Conservation (phyloP, 2,888 invertebrate species). For the Drosophila neonasuta region DNA sequence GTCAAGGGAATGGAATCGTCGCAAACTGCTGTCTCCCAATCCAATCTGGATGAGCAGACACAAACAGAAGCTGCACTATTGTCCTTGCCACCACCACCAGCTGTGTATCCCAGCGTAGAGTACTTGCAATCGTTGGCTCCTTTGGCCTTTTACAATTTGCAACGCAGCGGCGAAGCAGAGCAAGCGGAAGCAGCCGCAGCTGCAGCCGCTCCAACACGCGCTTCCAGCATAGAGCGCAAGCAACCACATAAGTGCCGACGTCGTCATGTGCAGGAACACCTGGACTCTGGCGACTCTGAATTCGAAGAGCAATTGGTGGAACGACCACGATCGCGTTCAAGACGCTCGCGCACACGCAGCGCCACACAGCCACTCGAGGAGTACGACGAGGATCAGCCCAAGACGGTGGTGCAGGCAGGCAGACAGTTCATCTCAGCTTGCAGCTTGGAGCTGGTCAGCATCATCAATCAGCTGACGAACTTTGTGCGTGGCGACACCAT, state of each 20-base stretch:
- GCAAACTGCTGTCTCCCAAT: constrained; percentile 19
- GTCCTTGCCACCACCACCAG: constrained; percentile 83
- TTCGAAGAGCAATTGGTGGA: constrained; percentile 84
- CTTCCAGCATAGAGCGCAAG: constrained; percentile 62
- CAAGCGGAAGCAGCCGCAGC: constrained; percentile 58
- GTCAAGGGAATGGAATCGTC: constrained; percentile 50
- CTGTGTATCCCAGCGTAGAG: constrained; percentile 82
- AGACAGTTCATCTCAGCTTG: constrained; percentile 88
- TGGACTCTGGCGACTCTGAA: constrained; percentile 53
- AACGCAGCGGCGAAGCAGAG: constrained; percentile 80
- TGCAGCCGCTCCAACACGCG: constrained; percentile 17
- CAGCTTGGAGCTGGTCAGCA: constrained; percentile 85
- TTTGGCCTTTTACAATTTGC: constrained; percentile 83
- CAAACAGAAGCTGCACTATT: constrained; percentile 81
- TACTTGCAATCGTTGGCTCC: constrained; percentile 84
- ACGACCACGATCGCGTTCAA: constrained; percentile 82
- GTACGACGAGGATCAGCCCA: constrained; percentile 83
- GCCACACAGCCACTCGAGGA: constrained; percentile 81
- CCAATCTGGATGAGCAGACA: constrained; percentile 77
- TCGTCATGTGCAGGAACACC: constrained; percentile 81
- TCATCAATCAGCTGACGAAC: constrained; percentile 87
- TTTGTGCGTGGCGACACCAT: constrained; percentile 82
- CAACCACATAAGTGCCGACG: constrained; percentile 83
- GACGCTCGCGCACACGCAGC: constrained; percentile 78
- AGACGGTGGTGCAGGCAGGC: constrained; percentile 87